phyloP scores from a whole-genome alignment of 2,888 invertebrate genomes.

The Eudasyphora cyanicolor region DNA sequence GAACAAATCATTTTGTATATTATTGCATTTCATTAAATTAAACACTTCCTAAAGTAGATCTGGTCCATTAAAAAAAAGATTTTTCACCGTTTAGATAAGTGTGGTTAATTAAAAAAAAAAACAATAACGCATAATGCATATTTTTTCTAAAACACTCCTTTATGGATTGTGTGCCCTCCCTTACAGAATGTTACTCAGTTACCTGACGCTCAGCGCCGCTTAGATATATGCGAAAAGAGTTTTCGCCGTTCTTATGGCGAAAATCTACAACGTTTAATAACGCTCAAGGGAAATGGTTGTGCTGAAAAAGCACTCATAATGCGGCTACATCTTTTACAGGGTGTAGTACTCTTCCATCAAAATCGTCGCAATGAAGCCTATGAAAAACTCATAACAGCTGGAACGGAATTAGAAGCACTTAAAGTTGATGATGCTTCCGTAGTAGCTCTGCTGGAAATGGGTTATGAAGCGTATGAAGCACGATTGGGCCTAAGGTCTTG shows the following conservation, averaged over 20 bases:
- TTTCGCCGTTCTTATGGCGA: conserved; percentile 85
- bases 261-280: conserved; percentile 83
- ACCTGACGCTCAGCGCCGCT: conserved; percentile 87
- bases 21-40: no score
- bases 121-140: not conserved
- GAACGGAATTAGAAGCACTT: conserved; percentile 84
- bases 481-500: conserved; percentile 85
- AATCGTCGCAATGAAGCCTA: conserved; percentile 85
- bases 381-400: conserved; percentile 83
- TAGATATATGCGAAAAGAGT: conserved; percentile 85
- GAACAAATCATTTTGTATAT: no score
- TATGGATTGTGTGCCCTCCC: no score
- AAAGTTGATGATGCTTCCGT: conserved; percentile 83
- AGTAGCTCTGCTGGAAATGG: conserved; percentile 82
- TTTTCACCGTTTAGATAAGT: no score
- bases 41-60: no score
- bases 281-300: conserved; percentile 82
- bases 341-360: conserved; percentile 89
- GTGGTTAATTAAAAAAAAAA: not conserved
- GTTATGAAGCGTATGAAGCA: conserved; percentile 85
- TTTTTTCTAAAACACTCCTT: not conserved
- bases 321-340: conserved; percentile 90
- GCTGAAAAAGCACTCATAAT: conserved; percentile 88
- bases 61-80: not conserved
- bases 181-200: conserved; percentile 83